Base-by-base conservation (phyloP, 2,888 invertebrate genomes). In the Thelaira solivaga region DNA sequence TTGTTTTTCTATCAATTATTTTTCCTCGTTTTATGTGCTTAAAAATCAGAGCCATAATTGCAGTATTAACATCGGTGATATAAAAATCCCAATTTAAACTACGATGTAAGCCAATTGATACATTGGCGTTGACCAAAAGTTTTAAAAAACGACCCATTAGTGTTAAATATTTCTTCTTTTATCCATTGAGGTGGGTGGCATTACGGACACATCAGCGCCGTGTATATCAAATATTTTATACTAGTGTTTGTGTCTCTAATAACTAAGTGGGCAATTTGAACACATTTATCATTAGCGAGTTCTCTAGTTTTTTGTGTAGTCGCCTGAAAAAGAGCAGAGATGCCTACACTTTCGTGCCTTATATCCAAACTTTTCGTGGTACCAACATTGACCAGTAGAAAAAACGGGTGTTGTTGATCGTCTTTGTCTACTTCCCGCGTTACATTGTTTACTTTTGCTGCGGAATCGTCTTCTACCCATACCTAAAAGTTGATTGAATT, bases 161-260 rank as follows among this genome's bases (percentile, higher is more conserved):
- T 18, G 2, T 16, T 8, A 8, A 7, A 41, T 18, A 41, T 8
- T 41, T 41, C 18, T 41, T 8, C 8, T 16, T 41, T 41, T 41
- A 8, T 41, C 41, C 7, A 18, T 2, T 4, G 18, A 1, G 41
- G 7, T 41, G 16, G 41, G 41, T 8, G 41, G 41, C 34, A 47
- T 49, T 24, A 76, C 78, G 10, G 78, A 80, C 31, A 69, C 43
- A 26, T 80, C 81, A 10, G 81, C n/a, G 72, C 55, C 7, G 67
- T 67, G 34, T 67, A 29, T 16, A 55, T 45, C 45, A 67, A 26
- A 55, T 55, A 67, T 24, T 31, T 31, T 20, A 41, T 57, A 16
- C 69, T 64, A 24, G 55, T 65, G 31, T 36, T 73, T 41, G 65
- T 64, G 34, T 74, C 65, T 49, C 68, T 67, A 61, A 75, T 36